Conservation (phyloP, 2,113 vertebrate genomes). For the Muscicapa adusta region DNA sequence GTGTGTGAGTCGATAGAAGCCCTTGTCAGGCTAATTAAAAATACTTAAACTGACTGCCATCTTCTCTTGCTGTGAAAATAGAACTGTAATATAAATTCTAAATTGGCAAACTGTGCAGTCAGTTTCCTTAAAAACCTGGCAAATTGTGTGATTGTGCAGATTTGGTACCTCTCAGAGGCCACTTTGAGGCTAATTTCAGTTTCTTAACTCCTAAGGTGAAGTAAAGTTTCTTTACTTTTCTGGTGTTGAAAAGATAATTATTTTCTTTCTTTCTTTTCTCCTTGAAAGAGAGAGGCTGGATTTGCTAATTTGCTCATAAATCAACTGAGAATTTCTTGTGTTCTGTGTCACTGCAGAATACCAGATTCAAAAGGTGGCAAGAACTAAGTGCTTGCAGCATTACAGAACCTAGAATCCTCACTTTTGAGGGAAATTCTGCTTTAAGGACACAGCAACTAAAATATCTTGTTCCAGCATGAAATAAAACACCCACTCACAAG, state of each 20-base stretch:
- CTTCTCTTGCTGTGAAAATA: neutral
- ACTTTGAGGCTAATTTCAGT: neutral
- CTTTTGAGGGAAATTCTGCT: neutral
- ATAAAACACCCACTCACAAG: neutral
- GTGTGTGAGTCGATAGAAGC: neutral
- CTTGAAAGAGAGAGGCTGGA: neutral
- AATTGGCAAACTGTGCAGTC: neutral
- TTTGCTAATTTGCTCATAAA: neutral
- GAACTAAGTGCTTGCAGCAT: neutral
- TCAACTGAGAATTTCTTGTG: neutral
- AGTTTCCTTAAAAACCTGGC: neutral
- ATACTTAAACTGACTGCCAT: neutral
- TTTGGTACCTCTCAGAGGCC: neutral
- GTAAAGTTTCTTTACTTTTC: neutral
- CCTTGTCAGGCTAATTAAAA: neutral
- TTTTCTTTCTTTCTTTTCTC: neutral
- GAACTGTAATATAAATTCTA: neutral
- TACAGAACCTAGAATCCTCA: neutral
- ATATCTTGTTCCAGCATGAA: neutral
- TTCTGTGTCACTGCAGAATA: neutral
- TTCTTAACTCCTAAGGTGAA: neutral
- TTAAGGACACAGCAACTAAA: neutral
- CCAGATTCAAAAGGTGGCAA: neutral
- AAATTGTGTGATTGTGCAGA: neutral
- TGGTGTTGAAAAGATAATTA: neutral